Evolutionary conservation across 2,113 vertebrate genomes (phyloP).

Genomic region (Redunca redunca): DNA sequence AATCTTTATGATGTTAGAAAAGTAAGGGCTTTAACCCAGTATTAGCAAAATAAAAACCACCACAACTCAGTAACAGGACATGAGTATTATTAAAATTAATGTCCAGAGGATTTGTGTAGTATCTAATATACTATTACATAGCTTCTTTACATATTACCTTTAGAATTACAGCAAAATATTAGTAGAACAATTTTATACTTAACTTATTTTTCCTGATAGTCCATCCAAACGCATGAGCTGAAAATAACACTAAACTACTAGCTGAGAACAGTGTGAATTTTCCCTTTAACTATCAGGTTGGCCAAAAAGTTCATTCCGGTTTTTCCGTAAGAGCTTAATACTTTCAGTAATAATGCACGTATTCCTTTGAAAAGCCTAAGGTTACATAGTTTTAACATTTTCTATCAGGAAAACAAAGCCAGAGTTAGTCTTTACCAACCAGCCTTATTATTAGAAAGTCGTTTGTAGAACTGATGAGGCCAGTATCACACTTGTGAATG

Average conservation of each 20-base stretch:
- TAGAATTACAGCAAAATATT: constrained; percentile 41
- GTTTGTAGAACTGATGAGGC: background rate
- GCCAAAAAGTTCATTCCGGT: background rate
- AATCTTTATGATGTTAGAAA: constrained; percentile 41
- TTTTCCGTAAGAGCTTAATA: background rate
- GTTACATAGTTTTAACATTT: constrained; percentile 42
- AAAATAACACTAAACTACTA: constrained; percentile 47
- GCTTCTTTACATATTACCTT: constrained; percentile 19
- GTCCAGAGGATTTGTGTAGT: background rate
- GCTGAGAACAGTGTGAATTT: constrained; percentile 67
- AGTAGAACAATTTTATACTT: constrained; percentile 46
- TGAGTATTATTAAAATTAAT: background rate
- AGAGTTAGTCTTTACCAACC: constrained; percentile 48
- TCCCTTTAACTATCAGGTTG: constrained; percentile 46
- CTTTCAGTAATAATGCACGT: background rate
- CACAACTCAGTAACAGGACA: constrained; percentile 14
- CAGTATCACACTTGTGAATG: background rate
- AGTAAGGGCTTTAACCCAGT: constrained; percentile 42
- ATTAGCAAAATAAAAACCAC: constrained; percentile 53
- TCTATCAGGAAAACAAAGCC: constrained; percentile 54
- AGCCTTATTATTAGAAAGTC: constrained; percentile 41
- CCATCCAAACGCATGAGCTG: constrained; percentile 48
- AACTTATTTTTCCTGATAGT: constrained; percentile 44
- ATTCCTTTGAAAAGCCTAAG: constrained; percentile 45
- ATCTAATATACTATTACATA: background rate